These are phyloP conservation scores for Protosalanx chinensis DNA, from an alignment of 2,797 vertebrate genomes.

Conservation along the genomic window DNA sequence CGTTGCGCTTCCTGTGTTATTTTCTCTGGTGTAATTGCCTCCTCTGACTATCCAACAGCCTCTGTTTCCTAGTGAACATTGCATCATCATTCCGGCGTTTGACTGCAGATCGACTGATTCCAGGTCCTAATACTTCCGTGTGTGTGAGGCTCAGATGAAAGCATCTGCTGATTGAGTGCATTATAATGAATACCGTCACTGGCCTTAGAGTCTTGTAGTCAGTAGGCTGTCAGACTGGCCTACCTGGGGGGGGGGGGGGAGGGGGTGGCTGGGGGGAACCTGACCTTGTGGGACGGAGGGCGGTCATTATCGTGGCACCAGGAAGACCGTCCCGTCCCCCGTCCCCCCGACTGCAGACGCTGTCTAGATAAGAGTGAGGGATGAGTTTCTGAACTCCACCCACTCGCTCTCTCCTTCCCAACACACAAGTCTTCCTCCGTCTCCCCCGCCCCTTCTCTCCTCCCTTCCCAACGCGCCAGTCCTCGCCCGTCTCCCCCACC, in stretches of 20 bases:
- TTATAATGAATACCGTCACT: too few species aligned
- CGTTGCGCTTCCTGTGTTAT: constrained; percentile 16
- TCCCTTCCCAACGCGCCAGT: background rate
- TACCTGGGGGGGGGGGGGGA: constrained; percentile 49
- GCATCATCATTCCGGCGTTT: too few species aligned
- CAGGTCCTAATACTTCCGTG: too few species aligned
- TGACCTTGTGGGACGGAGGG: constrained; percentile 58
- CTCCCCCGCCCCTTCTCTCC: background rate
- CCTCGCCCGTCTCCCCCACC: background rate
- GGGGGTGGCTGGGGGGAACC: constrained; percentile 53
- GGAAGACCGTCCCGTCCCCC: constrained; percentile 60
- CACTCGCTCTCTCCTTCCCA: background rate
- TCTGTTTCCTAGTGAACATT: background rate
- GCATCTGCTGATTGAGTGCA: too few species aligned
- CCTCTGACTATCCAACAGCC: constrained; percentile 3
- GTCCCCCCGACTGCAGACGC: constrained; percentile 57
- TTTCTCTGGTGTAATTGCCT: constrained; percentile 27
- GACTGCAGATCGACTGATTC: too few species aligned
- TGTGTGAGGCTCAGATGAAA: too few species aligned
- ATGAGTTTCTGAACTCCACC: constrained; percentile 52
- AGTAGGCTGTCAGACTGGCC: constrained; percentile 36
- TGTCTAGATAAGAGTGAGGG: constrained; percentile 72
- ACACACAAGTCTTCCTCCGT: background rate
- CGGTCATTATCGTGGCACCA: constrained; percentile 71
- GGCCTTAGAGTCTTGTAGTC: constrained; percentile 21